Base-by-base conservation (phyloP, 2,888 invertebrate genomes). In the Gibbula magus region DNA sequence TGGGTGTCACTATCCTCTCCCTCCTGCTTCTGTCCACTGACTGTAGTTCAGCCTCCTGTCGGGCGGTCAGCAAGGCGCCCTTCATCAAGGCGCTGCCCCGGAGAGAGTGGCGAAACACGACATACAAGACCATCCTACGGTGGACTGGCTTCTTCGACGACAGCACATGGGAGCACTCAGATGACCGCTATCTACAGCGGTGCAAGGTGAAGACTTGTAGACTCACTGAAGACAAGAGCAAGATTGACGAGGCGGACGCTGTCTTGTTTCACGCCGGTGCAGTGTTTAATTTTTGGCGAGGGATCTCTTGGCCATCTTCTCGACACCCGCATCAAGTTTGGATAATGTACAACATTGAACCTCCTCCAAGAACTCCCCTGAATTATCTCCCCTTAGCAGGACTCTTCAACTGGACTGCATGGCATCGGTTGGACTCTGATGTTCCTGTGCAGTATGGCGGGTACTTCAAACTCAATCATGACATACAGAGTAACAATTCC, bases 331-430 rank as follows among this genome's bases (percentile, higher is more conserved):
- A 84, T 53, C 89, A 89, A 83, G 85, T 87, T 1, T 89, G 89
- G 89, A 81, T 89, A n/a, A 39, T 89, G 13, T 82, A 80, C 29
- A 87, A 86, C 53, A 79, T 87, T 66, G 89, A 89, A 77, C 89
- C 89, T 0, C 87, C 89, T 4, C 82, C 85, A 4, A 81, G 86
- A 29, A 81, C 86, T 8, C 87, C 85, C 53, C 82, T 87, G 29
- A 82, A 85, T 67, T 75, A 85, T 18, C 77, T 45, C 5, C 79
- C 81, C 25, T 82, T 87, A 8, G 84, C 84, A 22, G 84, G 84
- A 0, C 22, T 87, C 8, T 89, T 89, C 78, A 89, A 89, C 79
- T 89, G 89, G 89, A 89, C 89, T 0, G 81, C 83, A 10, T 86
- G 84, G 82, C 88, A 88, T 79, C 81, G 88, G 29, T 74, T 79